phyloP scores from a whole-genome alignment of 2,888 invertebrate species.

The Nomada goodeniana region DNA sequence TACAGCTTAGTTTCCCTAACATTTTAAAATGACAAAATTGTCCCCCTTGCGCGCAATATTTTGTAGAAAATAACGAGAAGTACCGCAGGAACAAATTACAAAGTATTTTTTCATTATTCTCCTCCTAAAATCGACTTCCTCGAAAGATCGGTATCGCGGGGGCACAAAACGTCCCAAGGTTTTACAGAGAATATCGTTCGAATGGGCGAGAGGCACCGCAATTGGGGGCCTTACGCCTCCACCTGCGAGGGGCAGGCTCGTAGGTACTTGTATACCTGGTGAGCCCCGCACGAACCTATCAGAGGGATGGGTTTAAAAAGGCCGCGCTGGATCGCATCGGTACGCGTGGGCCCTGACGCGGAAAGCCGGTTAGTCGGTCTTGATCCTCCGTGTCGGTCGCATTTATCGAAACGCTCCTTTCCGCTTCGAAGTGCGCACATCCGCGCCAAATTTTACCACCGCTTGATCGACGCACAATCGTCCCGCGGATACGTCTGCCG shows the following conservation, averaged over 20 bases:
- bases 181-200: slow-evolving; percentile 9
- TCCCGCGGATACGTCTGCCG: not conserved
- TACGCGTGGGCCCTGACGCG: slow-evolving; percentile 75
- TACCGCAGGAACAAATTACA: too few relatives aligned
- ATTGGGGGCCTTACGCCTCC: slow-evolving; percentile 30
- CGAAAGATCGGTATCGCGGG: too few relatives aligned
- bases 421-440: slow-evolving; percentile 15
- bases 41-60: too few relatives aligned
- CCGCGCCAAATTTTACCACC: not conserved
- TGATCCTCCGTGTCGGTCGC: slow-evolving; percentile 74
- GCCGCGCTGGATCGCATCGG: slow-evolving; percentile 62
- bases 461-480: not conserved
- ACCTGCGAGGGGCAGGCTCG: slow-evolving; percentile 30
- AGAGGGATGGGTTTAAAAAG: slow-evolving; percentile 70
- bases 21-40: too few relatives aligned
- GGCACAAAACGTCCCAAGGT: too few relatives aligned
- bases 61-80: too few relatives aligned
- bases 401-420: slow-evolving; percentile 42
- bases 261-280: slow-evolving; percentile 61
- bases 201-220: slow-evolving; percentile 6
- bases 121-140: too few relatives aligned
- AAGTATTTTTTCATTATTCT: not conserved
- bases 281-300: slow-evolving; percentile 59
- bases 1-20: too few relatives aligned
- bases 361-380: slow-evolving; percentile 82